These are phyloP conservation scores for Silvanus unidentatus DNA, from an alignment of 2,888 invertebrate species.

Conservation along the genomic window DNA sequence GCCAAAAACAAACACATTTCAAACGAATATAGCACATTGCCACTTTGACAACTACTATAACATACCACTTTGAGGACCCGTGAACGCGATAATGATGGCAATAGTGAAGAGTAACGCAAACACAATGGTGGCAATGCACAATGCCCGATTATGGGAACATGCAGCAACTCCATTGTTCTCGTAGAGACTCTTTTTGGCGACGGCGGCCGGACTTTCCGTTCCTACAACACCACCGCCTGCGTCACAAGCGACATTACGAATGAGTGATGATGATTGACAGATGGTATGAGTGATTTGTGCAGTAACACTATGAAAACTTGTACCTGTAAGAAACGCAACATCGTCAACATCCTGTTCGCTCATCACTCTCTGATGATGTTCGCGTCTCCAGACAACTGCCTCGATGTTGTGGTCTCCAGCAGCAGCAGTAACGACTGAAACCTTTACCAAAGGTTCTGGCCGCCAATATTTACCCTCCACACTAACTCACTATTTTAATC, in stretches of 20 bases:
- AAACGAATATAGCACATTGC: neutral
- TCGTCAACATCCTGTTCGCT: constrained; percentile 90
- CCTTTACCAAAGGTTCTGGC: constrained; percentile 47
- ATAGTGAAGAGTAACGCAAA: constrained; percentile 75
- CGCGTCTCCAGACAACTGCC: constrained; percentile 49
- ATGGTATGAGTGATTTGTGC: constrained; percentile 36
- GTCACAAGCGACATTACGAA: constrained; percentile 45
- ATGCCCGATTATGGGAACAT: constrained; percentile 79
- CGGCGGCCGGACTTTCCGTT: constrained; percentile 55
- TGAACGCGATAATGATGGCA: constrained; percentile 84
- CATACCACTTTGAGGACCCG: constrained; percentile 81
- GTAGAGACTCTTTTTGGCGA: constrained; percentile 62
- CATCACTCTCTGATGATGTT: constrained; percentile 55
- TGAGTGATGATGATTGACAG: constrained; percentile 40
- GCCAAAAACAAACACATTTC: neutral
- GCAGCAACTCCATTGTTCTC: constrained; percentile 76
- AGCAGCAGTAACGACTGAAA: constrained; percentile 46
- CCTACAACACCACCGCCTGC: constrained; percentile 51
- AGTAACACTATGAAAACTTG: constrained; percentile 35
- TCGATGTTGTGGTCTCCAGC: constrained; percentile 47
- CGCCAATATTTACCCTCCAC: constrained; percentile 43
- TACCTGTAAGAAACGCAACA: constrained; percentile 87
- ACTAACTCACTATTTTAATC: constrained; percentile 27
- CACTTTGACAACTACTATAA: constrained; percentile 17
- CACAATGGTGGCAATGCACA: constrained; percentile 73